Conservation (phyloP, 2,113 vertebrate genomes). For the Taxidea taxus region DNA sequence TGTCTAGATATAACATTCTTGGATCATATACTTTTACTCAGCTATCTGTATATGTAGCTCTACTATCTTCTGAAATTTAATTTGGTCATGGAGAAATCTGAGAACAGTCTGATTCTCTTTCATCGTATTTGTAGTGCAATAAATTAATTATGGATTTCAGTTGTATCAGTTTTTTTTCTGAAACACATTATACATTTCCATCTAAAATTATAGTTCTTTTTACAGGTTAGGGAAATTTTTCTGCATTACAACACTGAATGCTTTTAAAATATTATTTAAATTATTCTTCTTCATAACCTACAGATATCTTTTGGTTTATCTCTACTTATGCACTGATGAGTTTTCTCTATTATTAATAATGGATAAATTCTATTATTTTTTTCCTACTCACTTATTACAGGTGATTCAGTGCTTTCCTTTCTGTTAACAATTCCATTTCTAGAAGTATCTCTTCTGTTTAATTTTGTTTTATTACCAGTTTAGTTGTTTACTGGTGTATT, state of each 20-base stretch:
- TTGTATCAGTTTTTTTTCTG: neutral
- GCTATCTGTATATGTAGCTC: neutral
- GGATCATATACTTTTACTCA: neutral
- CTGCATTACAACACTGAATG: neutral
- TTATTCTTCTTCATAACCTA: neutral
- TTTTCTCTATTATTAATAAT: neutral
- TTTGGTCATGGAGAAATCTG: neutral
- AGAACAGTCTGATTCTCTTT: neutral
- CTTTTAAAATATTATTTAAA: neutral
- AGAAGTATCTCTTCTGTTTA: neutral
- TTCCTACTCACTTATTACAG: neutral
- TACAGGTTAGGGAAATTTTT: neutral
- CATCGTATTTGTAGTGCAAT: neutral
- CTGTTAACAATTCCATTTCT: neutral
- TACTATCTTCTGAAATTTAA: neutral
- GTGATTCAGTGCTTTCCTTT: neutral
- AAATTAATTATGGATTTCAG: neutral
- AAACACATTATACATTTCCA: neutral
- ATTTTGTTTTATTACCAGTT: neutral
- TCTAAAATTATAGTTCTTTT: neutral
- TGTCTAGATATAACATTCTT: neutral
- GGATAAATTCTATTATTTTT: too few relatives aligned
- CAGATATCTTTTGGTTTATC: neutral
- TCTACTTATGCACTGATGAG: neutral
- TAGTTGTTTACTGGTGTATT: neutral